phyloP scores from a whole-genome alignment of 1,140 invertebrate genomes.

The Saccostrea echinata region DNA sequence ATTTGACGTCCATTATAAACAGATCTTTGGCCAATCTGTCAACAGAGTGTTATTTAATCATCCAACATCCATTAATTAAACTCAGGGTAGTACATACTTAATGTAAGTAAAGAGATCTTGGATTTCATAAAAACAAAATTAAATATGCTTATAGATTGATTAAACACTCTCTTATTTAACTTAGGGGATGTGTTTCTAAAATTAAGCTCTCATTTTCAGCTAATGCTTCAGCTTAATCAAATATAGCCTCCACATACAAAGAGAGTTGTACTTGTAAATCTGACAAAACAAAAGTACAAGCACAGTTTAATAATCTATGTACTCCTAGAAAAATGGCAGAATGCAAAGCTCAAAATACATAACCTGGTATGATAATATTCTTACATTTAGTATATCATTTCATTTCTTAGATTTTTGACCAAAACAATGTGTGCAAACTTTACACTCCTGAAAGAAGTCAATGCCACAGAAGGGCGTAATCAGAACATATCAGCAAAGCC shows the following conservation, averaged over 20 bases:
- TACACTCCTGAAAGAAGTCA: no score
- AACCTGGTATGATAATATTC: no score
- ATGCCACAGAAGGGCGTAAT: no score
- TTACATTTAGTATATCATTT: no score
- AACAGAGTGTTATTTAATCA: conserved; percentile 17
- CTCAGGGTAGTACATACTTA: background rate
- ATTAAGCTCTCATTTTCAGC: background rate
- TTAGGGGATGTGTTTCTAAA: background rate
- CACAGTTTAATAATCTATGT: no score
- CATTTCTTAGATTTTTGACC: no score
- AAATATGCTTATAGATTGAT: conserved; percentile 26
- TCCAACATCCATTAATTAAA: conserved; percentile 8
- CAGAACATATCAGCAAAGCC: no score
- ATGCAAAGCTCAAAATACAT: no score
- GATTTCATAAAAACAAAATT: conserved; percentile 16
- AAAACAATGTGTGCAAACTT: no score
- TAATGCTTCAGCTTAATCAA: background rate
- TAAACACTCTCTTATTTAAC: conserved; percentile 24
- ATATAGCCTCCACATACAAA: background rate
- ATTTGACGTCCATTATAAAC: conserved; percentile 13
- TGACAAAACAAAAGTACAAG: no score
- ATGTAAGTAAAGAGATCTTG: conserved; percentile 1
- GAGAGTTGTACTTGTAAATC: no score
- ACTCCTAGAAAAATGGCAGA: no score
- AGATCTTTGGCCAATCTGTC: conserved; percentile 22